Conservation (phyloP, 2,888 invertebrate species). For the Pegoplata infirma region DNA sequence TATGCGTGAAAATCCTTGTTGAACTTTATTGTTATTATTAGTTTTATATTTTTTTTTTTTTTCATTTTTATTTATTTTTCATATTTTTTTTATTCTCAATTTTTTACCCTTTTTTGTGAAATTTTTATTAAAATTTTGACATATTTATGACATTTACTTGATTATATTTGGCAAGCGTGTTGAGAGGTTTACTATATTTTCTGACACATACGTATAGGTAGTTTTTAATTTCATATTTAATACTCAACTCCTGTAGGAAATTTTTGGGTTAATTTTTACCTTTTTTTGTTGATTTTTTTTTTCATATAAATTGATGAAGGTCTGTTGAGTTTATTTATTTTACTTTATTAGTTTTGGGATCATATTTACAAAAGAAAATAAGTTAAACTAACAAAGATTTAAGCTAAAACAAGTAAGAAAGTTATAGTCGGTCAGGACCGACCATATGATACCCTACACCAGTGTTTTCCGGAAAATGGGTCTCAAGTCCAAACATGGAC, state of each 20-base stretch:
- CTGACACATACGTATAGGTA: not conserved
- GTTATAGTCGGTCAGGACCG: too few relatives aligned
- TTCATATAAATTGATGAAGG: not conserved
- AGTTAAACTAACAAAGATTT: too few relatives aligned
- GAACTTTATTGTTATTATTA: conserved; percentile 20
- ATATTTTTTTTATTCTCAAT: conserved; percentile 8
- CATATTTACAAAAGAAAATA: not conserved
- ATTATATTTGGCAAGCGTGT: conserved; percentile 29
- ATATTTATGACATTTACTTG: conserved; percentile 41
- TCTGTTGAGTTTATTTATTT: not conserved
- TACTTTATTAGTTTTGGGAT: not conserved
- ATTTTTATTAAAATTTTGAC: conserved; percentile 30
- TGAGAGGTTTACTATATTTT: not conserved
- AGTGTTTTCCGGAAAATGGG: too few relatives aligned
- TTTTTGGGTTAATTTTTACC: not conserved
- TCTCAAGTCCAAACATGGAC: too few relatives aligned
- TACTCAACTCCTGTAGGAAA: too few relatives aligned
- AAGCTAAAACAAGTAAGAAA: too few relatives aligned
- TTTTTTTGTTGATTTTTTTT: not conserved
- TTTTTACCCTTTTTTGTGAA: not conserved
- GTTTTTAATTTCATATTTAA: not conserved
- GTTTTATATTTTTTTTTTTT: too few relatives aligned
- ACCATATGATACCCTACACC: too few relatives aligned
- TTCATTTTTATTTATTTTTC: conserved; percentile 13
- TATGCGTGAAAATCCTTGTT: conserved; percentile 27